A percentile compares a stretch with the other conserved stretches of the same genome.
These are phyloP conservation scores for Heliothis virescens DNA, from an alignment of 1,140 invertebrate genomes.

Conservation along the genomic window DNA sequence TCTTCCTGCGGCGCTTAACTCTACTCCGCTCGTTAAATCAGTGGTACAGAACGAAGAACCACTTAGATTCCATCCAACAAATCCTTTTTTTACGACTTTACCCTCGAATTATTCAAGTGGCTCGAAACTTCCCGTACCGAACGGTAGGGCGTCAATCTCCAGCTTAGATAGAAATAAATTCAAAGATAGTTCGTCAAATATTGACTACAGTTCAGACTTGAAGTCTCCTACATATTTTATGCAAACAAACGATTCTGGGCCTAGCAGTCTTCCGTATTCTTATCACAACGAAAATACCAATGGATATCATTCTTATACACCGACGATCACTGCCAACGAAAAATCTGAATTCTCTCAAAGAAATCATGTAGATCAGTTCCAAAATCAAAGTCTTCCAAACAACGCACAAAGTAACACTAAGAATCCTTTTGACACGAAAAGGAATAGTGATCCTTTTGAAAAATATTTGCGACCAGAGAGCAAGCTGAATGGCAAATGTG, in stretches of 20 bases:
- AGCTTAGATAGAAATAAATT: constrained; percentile 76
- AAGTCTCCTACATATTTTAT: constrained; percentile 70
- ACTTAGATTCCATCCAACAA: constrained; percentile 78
- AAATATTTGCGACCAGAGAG: constrained; percentile 64
- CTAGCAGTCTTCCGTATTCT: constrained; percentile 62
- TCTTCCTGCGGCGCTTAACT: constrained; percentile 67
- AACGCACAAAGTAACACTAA: constrained; percentile 56
- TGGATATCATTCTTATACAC: constrained; percentile 55
- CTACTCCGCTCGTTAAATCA: constrained; percentile 72
- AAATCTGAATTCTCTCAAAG: constrained; percentile 59
- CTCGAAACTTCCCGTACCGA: constrained; percentile 82
- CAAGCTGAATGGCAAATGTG: constrained; percentile 60
- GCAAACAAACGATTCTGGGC: constrained; percentile 63
- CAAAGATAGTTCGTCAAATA: constrained; percentile 56
- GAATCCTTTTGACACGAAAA: constrained; percentile 72
- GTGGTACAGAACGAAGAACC: constrained; percentile 67
- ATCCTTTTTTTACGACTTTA: constrained; percentile 82
- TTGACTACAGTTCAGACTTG: constrained; percentile 54
- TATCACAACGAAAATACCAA: constrained; percentile 61
- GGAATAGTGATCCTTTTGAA: constrained; percentile 73
- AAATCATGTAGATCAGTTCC: constrained; percentile 52
- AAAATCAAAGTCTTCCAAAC: constrained; percentile 59
- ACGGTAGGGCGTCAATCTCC: constrained; percentile 68
- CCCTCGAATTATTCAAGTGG: constrained; percentile 76
- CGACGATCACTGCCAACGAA: constrained; percentile 57